Evolutionary conservation across 2,113 vertebrate genomes (phyloP).

Genomic region (Grammomys surdaster): DNA sequence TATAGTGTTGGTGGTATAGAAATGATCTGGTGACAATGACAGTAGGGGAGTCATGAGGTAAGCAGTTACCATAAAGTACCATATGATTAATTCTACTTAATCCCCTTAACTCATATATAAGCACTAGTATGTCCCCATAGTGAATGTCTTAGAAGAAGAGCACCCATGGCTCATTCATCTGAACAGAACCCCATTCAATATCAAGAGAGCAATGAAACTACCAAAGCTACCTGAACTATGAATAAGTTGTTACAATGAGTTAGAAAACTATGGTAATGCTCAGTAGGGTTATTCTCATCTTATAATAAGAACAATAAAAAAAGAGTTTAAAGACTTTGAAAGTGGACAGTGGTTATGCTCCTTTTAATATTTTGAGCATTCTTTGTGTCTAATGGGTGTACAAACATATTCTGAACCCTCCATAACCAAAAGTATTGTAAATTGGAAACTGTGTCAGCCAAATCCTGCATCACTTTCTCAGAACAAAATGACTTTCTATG

Average conservation of each 20-base stretch:
- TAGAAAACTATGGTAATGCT: background rate
- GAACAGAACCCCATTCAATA: background rate
- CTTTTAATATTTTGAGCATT: background rate
- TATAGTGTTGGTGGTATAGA: background rate
- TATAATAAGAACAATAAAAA: background rate
- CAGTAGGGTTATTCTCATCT: background rate
- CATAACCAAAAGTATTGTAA: background rate
- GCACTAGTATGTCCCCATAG: background rate
- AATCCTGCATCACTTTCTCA: background rate
- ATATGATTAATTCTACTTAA: background rate
- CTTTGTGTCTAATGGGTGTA: background rate
- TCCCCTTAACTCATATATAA: background rate
- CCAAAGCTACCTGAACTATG: background rate
- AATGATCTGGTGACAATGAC: background rate
- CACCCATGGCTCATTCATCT: background rate
- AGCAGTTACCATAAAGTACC: background rate
- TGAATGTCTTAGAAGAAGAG: background rate
- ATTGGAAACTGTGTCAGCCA: background rate
- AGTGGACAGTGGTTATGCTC: too few relatives aligned
- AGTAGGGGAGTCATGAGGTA: too few relatives aligned
- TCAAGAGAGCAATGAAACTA: background rate
- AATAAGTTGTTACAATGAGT: background rate
- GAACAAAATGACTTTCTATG: background rate
- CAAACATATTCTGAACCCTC: background rate
- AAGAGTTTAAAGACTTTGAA: background rate